These are phyloP conservation scores for Murina feae DNA, from an alignment of 2,113 vertebrate species.

Conservation along the genomic window DNA sequence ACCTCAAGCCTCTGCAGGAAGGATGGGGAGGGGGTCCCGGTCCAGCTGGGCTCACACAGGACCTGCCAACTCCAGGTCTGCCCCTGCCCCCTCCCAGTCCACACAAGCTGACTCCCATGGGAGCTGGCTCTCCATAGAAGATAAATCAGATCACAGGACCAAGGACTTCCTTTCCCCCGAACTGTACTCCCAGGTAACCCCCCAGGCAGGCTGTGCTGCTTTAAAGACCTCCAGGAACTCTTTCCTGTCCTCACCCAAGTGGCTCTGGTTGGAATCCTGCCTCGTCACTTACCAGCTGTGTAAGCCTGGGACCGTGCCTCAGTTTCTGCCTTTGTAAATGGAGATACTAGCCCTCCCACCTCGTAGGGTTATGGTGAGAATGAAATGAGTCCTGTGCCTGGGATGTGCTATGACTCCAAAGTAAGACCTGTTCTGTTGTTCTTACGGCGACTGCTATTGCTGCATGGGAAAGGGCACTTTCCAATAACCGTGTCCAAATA, in stretches of 20 bases:
- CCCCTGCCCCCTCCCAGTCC: not conserved
- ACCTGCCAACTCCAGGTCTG: not conserved
- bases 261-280: not conserved
- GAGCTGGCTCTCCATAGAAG: not conserved
- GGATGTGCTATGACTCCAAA: not conserved
- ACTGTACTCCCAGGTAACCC: not conserved
- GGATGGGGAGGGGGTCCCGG: not conserved
- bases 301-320: not conserved
- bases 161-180: not conserved
- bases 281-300: not conserved
- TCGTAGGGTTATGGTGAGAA: not conserved
- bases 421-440: not conserved
- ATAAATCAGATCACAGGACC: not conserved
- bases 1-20: not conserved
- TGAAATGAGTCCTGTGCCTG: not conserved
- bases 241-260: not conserved
- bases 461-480: not conserved
- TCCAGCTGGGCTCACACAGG: not conserved
- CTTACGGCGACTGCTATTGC: not conserved
- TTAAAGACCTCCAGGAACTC: not conserved
- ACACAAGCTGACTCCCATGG: not conserved
- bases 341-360: not conserved
- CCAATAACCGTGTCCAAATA: not conserved
- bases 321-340: not conserved
- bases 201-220: not conserved